phyloP scores from a whole-genome alignment of 2,888 invertebrate species.

The Lissocephala sabroskyi region DNA sequence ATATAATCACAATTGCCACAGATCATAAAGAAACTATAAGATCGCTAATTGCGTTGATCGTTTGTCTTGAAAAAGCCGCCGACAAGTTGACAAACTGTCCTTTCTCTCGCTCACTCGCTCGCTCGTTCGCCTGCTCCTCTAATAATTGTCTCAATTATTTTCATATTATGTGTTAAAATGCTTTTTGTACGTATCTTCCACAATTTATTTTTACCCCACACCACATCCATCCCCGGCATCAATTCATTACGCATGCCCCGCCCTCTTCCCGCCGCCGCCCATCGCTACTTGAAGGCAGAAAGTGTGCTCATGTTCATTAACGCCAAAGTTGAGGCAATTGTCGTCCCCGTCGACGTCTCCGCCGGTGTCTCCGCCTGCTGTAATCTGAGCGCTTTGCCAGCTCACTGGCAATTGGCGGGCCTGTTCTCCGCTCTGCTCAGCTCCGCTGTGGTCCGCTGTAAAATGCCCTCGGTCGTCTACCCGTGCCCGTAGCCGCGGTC shows the following conservation, averaged over 20 bases:
- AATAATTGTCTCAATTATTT: constrained; percentile 64
- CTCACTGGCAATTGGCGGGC: constrained; percentile 36
- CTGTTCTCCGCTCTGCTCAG: constrained; percentile 27
- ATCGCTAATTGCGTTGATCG: constrained; percentile 47
- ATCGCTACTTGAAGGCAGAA: constrained; percentile 23
- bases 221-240: constrained; percentile 15
- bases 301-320: constrained; percentile 66
- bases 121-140: no score
- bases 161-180: constrained; percentile 60
- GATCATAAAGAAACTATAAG: constrained; percentile 34
- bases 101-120: no score
- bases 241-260: constrained; percentile 38
- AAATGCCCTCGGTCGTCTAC: constrained; percentile 15
- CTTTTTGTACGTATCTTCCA: constrained; percentile 40
- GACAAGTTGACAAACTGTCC: neutral
- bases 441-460: constrained; percentile 34
- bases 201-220: constrained; percentile 5
- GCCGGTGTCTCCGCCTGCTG: no score
- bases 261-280: neutral
- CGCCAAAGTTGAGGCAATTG: constrained; percentile 64
- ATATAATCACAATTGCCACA: constrained; percentile 26
- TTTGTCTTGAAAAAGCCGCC: constrained; percentile 11
- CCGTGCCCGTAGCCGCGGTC: no score
- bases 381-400: constrained; percentile 44
- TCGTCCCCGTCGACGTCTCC: no score